A percentile compares a stretch with the other conserved stretches of the same genome.
These are phyloP conservation scores for Drosophila phalerata DNA, from an alignment of 2,888 invertebrate genomes.

Conservation along the genomic window DNA sequence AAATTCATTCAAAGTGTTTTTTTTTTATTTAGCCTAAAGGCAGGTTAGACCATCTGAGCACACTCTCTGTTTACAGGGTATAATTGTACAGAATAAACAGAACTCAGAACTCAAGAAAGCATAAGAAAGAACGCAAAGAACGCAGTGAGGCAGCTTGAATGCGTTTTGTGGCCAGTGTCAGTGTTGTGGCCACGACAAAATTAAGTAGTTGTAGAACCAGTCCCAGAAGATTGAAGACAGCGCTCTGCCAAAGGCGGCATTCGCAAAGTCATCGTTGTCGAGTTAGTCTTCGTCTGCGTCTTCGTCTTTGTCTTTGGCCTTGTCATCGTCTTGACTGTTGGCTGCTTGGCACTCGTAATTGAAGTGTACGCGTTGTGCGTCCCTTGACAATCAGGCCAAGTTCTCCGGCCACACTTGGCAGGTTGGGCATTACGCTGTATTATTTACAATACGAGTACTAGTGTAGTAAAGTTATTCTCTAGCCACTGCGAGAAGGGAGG, in stretches of 20 bases:
- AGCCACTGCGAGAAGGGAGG: neutral
- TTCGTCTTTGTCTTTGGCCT: slow-evolving; percentile 7
- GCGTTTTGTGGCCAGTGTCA: slow-evolving; percentile 5
- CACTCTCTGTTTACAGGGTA: slow-evolving; percentile 22
- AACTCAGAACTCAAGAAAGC: slow-evolving; percentile 59
- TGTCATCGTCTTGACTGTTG: slow-evolving; percentile 36
- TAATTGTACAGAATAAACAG: slow-evolving; percentile 31
- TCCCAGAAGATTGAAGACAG: slow-evolving; percentile 68
- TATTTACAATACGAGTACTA: slow-evolving; percentile 69
- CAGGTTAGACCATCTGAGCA: neutral
- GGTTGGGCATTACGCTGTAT: slow-evolving; percentile 70
- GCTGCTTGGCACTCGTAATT: slow-evolving; percentile 64
- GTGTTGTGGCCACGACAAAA: slow-evolving; percentile 57
- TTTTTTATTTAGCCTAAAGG: too few species aligned
- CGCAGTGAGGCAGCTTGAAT: slow-evolving; percentile 30
- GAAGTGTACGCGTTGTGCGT: slow-evolving; percentile 69
- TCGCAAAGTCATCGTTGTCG: slow-evolving; percentile 32
- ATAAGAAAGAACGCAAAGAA: slow-evolving; percentile 59
- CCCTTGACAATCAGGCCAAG: slow-evolving; percentile 60
- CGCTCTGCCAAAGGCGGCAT: slow-evolving; percentile 44
- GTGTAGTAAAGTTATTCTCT: neutral
- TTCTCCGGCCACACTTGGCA: slow-evolving; percentile 58
- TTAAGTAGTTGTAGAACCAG: slow-evolving; percentile 78
- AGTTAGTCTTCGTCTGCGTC: slow-evolving; percentile 9
- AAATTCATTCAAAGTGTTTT: too few species aligned